A percentile compares a stretch with the other conserved stretches of the same genome.
These are phyloP conservation scores for Caenorhabditis wallacei DNA, from an alignment of 2,888 invertebrate species.

Conservation along the genomic window DNA sequence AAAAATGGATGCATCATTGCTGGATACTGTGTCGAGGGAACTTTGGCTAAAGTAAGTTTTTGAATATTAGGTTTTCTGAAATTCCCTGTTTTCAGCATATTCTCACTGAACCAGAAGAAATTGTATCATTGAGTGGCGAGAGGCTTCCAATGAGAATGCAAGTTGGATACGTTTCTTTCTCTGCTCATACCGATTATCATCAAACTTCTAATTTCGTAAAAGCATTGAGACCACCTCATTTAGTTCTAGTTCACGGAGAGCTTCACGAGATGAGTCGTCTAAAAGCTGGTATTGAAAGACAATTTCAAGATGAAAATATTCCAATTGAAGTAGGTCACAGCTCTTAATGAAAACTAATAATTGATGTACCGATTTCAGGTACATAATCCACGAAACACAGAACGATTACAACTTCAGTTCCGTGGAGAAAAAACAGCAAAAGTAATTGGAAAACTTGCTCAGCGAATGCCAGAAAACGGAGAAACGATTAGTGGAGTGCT, in stretches of 20 bases:
- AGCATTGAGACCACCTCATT: slow-evolving; percentile 94
- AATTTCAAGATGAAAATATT: slow-evolving; percentile 90
- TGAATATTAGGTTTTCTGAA: neutral
- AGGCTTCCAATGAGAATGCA: slow-evolving; percentile 89
- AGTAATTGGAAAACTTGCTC: slow-evolving; percentile 94
- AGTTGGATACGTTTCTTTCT: slow-evolving; percentile 98
- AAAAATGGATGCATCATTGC: slow-evolving; percentile 99
- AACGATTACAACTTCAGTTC: slow-evolving; percentile 94
- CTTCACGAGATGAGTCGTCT: slow-evolving; percentile 98
- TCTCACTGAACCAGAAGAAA: slow-evolving; percentile 97
- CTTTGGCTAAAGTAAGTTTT: slow-evolving; percentile 84
- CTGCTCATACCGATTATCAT: slow-evolving; percentile 98
- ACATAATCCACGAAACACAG: slow-evolving; percentile 97
- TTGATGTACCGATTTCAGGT: slow-evolving; percentile 87
- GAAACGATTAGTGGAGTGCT: slow-evolving; percentile 92
- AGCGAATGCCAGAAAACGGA: slow-evolving; percentile 90
- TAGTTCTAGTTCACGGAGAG: slow-evolving; percentile 97
- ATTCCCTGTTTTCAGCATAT: slow-evolving; percentile 86
- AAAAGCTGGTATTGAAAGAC: slow-evolving; percentile 94
- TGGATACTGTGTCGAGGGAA: slow-evolving; percentile 88
- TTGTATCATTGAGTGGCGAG: slow-evolving; percentile 95
- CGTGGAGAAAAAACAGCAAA: slow-evolving; percentile 98
- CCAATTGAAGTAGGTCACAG: slow-evolving; percentile 72
- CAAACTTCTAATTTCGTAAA: slow-evolving; percentile 98
- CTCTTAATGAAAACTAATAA: neutral